Percentiles rank a stretch among this genome's conserved stretches.
These are phyloP conservation scores for Scaptomyza graminum DNA, from an alignment of 1,140 invertebrate genomes.

Conservation along the genomic window DNA sequence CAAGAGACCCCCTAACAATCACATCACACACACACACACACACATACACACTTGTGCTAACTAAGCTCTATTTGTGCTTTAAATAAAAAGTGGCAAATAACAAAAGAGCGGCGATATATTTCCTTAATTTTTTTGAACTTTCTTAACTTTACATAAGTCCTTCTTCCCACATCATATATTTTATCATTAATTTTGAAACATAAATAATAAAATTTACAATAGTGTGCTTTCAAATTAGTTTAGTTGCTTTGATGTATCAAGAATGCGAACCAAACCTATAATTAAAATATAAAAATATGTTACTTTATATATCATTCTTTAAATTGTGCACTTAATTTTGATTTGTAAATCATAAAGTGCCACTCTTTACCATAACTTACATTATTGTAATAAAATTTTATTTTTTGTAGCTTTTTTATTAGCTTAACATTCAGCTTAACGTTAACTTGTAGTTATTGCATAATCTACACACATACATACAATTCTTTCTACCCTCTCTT, in stretches of 20 bases:
- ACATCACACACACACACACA: constrained; percentile 23
- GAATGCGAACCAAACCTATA: constrained; percentile 10
- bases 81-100: constrained; percentile 19
- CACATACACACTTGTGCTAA: constrained; percentile 1
- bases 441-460: constrained; percentile 27
- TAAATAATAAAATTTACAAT: not conserved
- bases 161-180: not conserved
- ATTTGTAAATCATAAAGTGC: not conserved
- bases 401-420: constrained; percentile 16
- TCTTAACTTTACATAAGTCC: not conserved
- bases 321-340: constrained; percentile 22
- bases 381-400: not conserved
- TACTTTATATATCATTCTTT: too few species aligned
- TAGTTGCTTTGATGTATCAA: constrained; percentile 26
- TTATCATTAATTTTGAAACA: not conserved
- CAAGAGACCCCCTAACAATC: constrained; percentile 31
- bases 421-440: constrained; percentile 20
- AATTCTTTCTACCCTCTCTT: constrained; percentile 12
- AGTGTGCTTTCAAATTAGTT: constrained; percentile 3
- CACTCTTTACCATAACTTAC: not conserved
- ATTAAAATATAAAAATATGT: not conserved
- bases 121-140: constrained; percentile 18
- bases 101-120: constrained; percentile 12
- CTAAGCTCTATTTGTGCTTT: constrained; percentile 52
- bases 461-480: constrained; percentile 11